Base-by-base conservation (phyloP, 2,888 invertebrate genomes). In the Helleia helle region DNA sequence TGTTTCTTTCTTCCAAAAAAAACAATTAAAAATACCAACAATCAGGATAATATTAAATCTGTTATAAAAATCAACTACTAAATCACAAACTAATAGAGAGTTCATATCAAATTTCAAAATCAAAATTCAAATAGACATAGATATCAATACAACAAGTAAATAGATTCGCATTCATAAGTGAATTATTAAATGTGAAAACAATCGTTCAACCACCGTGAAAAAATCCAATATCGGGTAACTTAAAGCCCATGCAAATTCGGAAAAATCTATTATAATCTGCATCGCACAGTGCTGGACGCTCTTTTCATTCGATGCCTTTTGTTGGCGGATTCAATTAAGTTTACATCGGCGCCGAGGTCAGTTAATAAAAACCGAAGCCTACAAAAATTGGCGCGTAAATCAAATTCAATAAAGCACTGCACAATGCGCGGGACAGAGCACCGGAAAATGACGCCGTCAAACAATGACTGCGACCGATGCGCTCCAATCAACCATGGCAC, bases 281-380 rank as follows among this genome's bases (percentile, higher is more conserved):
- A 77, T 75, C 65, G 76, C 84, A 83, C 83, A 83, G 72, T 73
- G 71, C 62, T 69, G 81, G 73, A 70, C 72, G 79, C 80, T 80
- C 83, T 80, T 83, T 83, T 81, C 83, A 83, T 74, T 69, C 67
- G 66, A 66, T 68, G 74, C 81, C 83, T 79, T 77, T 84, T 84
- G 84, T 83, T 73, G 65, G 65, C 58, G 71, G 74, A 83, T 83
- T 80, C 83, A 83, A 84, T 84, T 84, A 83, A 83, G 79, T 81
- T 84, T 81, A 84, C 83, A 83, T 71, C 76, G 71, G 71, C 76
- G 62, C 76, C 71, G 81, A 77, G 83, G 83, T 84, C 80, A 79
- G 81, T 81, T 80, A 76, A 77, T 80, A 79, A 83, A 81, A 83
- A 80, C 80, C 75, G 71, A 77, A 80, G 73, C 79, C 75, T 71